Evolutionary conservation across 2,888 invertebrate genomes (phyloP).

Genomic region (Gari tellinella): DNA sequence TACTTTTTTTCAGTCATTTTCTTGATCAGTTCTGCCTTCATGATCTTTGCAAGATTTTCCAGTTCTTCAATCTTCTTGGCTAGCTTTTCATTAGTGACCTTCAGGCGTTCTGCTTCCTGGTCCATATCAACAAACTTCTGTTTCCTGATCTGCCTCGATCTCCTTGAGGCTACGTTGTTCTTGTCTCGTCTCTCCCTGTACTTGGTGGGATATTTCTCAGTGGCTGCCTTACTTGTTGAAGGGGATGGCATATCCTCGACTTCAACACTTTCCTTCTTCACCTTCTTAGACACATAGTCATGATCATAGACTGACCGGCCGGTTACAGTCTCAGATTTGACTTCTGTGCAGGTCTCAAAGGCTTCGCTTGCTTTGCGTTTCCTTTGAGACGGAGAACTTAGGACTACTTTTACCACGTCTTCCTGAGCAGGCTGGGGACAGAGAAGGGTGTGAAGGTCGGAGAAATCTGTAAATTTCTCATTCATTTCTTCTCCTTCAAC

Average conservation of each 20-base stretch:
- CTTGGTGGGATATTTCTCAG: conserved; percentile 49
- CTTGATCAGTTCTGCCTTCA: conserved; percentile 78
- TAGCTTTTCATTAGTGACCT: conserved; percentile 72
- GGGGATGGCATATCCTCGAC: neutral
- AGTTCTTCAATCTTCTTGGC: conserved; percentile 73
- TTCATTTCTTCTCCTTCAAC: conserved; percentile 30
- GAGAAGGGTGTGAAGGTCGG: conserved; percentile 8
- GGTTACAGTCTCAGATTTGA: too few relatives aligned
- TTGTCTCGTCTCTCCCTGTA: conserved; percentile 74
- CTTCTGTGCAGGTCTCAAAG: conserved; percentile 1
- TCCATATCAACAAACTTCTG: conserved; percentile 78
- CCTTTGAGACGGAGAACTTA: conserved; percentile 13
- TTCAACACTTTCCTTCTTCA: conserved; percentile 24
- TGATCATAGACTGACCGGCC: conserved; percentile 56
- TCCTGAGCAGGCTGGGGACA: too few relatives aligned
- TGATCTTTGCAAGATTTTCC: conserved; percentile 77
- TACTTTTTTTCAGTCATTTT: conserved; percentile 72
- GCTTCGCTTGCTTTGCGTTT: conserved; percentile 47
- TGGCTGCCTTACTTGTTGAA: conserved; percentile 9
- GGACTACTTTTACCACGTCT: conserved; percentile 4
- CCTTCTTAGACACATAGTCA: conserved; percentile 67
- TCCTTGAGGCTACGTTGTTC: conserved; percentile 81
- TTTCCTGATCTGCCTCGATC: conserved; percentile 79
- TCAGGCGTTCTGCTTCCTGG: conserved; percentile 71
- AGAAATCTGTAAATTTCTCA: conserved; percentile 44